Base-by-base conservation (phyloP, 2,113 vertebrate species). In the Urocynchramus pylzowi region DNA sequence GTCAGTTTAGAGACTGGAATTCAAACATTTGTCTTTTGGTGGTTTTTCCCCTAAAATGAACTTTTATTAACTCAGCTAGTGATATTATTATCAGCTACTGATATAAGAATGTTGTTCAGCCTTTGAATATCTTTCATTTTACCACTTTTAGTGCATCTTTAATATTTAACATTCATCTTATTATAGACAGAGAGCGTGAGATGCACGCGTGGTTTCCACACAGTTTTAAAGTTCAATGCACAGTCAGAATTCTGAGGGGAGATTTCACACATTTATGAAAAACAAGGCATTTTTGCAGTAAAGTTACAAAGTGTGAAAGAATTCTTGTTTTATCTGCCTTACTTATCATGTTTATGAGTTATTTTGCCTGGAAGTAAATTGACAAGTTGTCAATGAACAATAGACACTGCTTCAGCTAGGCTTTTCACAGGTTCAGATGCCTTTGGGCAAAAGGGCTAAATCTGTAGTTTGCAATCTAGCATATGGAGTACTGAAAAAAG, bases 381-480 rank as follows among this genome's bases (percentile, higher is more conserved):
- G 98, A 98, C 97, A 98, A 98, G 97, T 98, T 98, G 98, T 99
- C 98, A 98, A 98, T 98, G 98, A 98, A 98, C 96, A 98, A 98
- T 98, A 98, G 97, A 98, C 98, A 97, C 96, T 96, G 97, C 98
- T 98, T 98, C 98, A 97, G 97, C 97, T 98, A 98, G 98, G 98
- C 98, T 99, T 99, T 99, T 99, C 98, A 98, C 98, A 98, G 98
- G 98, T 98, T 98, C 97, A 68, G 96, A 97, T 98, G 98, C 98
- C 98, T 98, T 98, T 98, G 98, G 98, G 98, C 97, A 98, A 98
- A 98, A 97, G 97, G 98, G 96, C 98, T 98, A 97, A 97, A 98
- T 98, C 97, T 97, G 98, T 97, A 97, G 97, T 92, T 97, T 98
- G 97, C 97, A 96, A 98, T 97, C 97, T 98, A 98, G 97, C 98